Evolutionary conservation across 2,797 vertebrate genomes (phyloP).

Genomic region (Urocyon cinereoargenteus): DNA sequence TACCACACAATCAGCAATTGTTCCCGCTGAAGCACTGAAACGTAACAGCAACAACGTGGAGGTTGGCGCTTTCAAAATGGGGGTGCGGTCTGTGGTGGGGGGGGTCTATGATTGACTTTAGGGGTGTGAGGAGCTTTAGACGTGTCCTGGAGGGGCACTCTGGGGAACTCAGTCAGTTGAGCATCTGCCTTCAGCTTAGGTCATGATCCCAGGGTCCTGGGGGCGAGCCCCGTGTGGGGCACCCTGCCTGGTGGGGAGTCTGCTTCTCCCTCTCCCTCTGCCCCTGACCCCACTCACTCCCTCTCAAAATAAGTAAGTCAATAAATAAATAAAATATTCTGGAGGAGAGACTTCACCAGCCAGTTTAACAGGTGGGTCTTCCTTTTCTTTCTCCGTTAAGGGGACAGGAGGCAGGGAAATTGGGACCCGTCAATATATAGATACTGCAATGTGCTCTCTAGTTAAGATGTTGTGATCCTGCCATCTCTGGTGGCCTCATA

Average conservation of each 20-base stretch:
- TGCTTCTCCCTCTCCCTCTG: too few species aligned
- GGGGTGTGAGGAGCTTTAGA: slow-evolving; percentile 66
- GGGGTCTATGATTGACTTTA: slow-evolving; percentile 70
- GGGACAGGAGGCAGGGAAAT: neutral
- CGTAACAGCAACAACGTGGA: slow-evolving; percentile 91
- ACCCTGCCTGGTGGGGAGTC: too few species aligned
- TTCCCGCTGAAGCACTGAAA: slow-evolving; percentile 96
- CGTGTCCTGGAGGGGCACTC: too few species aligned
- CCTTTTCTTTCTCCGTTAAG: slow-evolving; percentile 68
- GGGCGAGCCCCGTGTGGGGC: too few species aligned
- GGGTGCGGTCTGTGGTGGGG: slow-evolving; percentile 76
- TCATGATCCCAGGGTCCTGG: too few species aligned
- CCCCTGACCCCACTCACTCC: too few species aligned
- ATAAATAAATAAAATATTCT: neutral
- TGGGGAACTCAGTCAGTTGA: too few species aligned
- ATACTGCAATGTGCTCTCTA: neutral
- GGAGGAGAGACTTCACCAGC: slow-evolving; percentile 71
- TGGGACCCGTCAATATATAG: neutral
- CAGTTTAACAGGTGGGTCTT: slow-evolving; percentile 70
- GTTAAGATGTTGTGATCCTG: neutral
- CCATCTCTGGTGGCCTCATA: neutral
- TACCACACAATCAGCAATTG: slow-evolving; percentile 99
- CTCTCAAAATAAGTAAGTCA: too few species aligned
- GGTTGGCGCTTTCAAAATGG: slow-evolving; percentile 84
- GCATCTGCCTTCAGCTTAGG: too few species aligned